These are phyloP conservation scores for Pyralis farinalis DNA, from an alignment of 2,888 invertebrate genomes.

Conservation along the genomic window DNA sequence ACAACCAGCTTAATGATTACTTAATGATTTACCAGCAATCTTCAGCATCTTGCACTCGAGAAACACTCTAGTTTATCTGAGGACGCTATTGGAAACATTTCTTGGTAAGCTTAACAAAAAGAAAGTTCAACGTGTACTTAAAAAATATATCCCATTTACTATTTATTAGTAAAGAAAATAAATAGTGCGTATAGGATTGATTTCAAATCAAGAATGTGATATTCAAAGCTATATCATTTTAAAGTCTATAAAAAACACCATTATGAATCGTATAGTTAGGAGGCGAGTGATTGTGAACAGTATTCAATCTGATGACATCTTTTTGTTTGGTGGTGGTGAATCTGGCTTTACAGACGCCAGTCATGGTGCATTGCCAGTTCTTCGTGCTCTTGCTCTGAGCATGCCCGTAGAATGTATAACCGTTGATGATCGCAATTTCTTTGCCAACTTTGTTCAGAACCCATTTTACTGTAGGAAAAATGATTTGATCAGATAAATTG, in stretches of 20 bases:
- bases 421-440: conserved; percentile 6
- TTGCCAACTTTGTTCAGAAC: conserved; percentile 8
- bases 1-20: too few relatives aligned
- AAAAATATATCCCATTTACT: too few relatives aligned
- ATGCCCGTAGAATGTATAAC: conserved; percentile 10
- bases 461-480: conserved; percentile 10
- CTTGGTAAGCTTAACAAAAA: too few relatives aligned
- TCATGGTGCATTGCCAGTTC: conserved; percentile 10
- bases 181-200: too few relatives aligned
- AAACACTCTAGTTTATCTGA: too few relatives aligned
- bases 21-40: too few relatives aligned
- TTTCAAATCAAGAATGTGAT: background rate
- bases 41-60: too few relatives aligned
- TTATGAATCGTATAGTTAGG: conserved; percentile 3
- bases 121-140: too few relatives aligned
- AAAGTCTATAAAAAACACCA: conserved; percentile 1
- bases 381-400: background rate
- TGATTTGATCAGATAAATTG: too few relatives aligned
- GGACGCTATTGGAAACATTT: too few relatives aligned
- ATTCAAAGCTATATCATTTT: too few relatives aligned
- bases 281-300: conserved; percentile 6
- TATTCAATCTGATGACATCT: background rate
- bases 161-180: too few relatives aligned
- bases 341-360: conserved; percentile 6
- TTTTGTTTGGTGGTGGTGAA: conserved; percentile 1